phyloP scores from a whole-genome alignment of 2,888 invertebrate genomes.

The Dicycla oo region DNA sequence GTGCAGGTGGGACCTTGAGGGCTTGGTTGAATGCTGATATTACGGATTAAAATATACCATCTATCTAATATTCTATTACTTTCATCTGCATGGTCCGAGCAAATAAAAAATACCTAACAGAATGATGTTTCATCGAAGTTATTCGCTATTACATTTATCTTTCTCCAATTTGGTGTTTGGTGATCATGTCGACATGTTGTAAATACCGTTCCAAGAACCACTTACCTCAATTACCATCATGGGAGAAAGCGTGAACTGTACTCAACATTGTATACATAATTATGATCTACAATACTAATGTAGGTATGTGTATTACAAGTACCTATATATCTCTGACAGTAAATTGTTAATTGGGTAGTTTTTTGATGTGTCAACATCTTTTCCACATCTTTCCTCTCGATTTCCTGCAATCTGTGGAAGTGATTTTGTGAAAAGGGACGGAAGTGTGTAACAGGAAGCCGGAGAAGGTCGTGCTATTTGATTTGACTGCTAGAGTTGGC shows the following conservation, averaged over 20 bases:
- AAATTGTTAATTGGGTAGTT: neutral
- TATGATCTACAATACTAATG: conserved; percentile 9
- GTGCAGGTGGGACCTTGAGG: neutral
- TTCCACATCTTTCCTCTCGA: too few species aligned
- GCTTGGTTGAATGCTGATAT: neutral
- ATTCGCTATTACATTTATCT: neutral
- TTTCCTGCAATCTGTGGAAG: too few species aligned
- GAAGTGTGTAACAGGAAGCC: too few species aligned
- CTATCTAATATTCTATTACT: neutral
- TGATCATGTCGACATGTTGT: conserved; percentile 6
- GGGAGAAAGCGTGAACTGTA: conserved; percentile 48
- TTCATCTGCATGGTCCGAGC: neutral
- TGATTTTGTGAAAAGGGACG: too few species aligned
- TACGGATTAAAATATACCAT: too few species aligned
- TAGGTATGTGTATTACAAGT: neutral
- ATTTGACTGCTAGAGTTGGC: too few species aligned
- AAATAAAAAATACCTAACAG: too few species aligned
- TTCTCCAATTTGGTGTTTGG: neutral
- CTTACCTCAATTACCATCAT: conserved; percentile 29
- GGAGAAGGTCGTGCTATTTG: too few species aligned
- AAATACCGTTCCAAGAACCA: conserved; percentile 44
- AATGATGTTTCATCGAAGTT: neutral
- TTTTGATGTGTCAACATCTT: too few species aligned
- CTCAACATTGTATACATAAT: conserved; percentile 1
- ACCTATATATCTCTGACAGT: neutral